A percentile compares a stretch with the other conserved stretches of the same genome.
Evolutionary conservation across 1,140 invertebrate genomes (phyloP).

Genomic region (Drosophila punjabiensis): DNA sequence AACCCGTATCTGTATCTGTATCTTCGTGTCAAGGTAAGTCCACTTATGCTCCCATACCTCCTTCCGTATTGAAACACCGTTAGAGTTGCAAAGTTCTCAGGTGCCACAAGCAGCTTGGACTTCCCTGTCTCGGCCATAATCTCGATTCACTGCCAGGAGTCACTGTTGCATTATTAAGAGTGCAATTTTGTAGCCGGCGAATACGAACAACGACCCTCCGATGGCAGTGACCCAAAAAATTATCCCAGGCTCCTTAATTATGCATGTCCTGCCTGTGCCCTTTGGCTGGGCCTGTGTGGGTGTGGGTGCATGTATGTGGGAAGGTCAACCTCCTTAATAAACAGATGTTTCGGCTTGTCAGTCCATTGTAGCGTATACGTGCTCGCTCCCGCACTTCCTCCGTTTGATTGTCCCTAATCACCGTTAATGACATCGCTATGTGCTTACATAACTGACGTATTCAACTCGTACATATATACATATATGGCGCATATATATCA

Average conservation of each 20-base stretch:
- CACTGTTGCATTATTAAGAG: slow-evolving; percentile 55
- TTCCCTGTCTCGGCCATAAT: slow-evolving; percentile 10
- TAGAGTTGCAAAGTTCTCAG: slow-evolving; percentile 71
- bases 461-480: not conserved
- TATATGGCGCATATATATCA: slow-evolving; percentile 23
- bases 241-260: slow-evolving; percentile 28
- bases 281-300: not conserved
- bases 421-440: slow-evolving; percentile 52
- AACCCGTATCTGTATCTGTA: slow-evolving; percentile 40
- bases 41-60: not conserved
- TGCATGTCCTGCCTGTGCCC: slow-evolving; percentile 16
- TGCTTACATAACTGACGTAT: slow-evolving; percentile 28
- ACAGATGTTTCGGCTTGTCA: slow-evolving; percentile 55
- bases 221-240: slow-evolving; percentile 46
- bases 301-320: slow-evolving; percentile 8
- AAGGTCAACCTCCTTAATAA: slow-evolving; percentile 17
- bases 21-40: slow-evolving; percentile 73
- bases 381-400: slow-evolving; percentile 2
- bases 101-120: slow-evolving; percentile 1
- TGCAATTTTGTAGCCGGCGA: slow-evolving; percentile 36
- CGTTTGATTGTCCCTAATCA: slow-evolving; percentile 48
- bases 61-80: slow-evolving; percentile 20
- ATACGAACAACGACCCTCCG: slow-evolving; percentile 33
- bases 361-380: slow-evolving; percentile 48
- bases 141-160: slow-evolving; percentile 11